These are phyloP conservation scores for Glaucidium brasilianum DNA, from an alignment of 2,113 vertebrate genomes.

Conservation along the genomic window DNA sequence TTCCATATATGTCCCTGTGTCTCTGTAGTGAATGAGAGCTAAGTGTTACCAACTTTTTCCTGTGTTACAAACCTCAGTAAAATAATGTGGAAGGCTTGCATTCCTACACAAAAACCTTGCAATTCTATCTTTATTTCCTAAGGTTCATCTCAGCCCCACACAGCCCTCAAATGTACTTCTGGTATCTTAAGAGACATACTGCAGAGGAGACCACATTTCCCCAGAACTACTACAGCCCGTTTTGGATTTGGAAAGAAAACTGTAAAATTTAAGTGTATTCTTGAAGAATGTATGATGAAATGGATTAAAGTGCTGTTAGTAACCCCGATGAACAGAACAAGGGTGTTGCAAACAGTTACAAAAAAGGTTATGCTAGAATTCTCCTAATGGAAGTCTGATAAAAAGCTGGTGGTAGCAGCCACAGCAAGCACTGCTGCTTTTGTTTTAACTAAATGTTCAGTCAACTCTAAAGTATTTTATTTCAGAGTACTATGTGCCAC, in stretches of 20 bases:
- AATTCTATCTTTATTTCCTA: neutral
- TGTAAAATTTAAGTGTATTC: neutral
- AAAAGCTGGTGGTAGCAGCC: neutral
- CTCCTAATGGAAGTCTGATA: neutral
- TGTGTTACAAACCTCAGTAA: neutral
- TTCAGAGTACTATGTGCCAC: neutral
- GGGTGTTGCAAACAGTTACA: neutral
- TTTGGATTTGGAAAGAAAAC: neutral
- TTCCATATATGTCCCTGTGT: neutral
- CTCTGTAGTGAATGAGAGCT: neutral
- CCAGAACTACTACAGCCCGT: neutral
- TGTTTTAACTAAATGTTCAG: neutral
- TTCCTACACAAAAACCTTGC: neutral
- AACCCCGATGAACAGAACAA: neutral
- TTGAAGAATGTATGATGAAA: neutral
- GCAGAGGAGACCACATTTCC: neutral
- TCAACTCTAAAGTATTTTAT: neutral
- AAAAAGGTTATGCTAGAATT: neutral
- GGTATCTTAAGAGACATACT: neutral
- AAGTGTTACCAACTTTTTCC: neutral
- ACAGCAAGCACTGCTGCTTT: neutral
- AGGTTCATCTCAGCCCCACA: neutral
- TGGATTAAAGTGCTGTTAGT: neutral
- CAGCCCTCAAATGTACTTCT: neutral
- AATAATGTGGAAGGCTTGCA: neutral